These are phyloP conservation scores for Bubalus kerabau DNA, from an alignment of 2,113 vertebrate species.

Conservation along the genomic window DNA sequence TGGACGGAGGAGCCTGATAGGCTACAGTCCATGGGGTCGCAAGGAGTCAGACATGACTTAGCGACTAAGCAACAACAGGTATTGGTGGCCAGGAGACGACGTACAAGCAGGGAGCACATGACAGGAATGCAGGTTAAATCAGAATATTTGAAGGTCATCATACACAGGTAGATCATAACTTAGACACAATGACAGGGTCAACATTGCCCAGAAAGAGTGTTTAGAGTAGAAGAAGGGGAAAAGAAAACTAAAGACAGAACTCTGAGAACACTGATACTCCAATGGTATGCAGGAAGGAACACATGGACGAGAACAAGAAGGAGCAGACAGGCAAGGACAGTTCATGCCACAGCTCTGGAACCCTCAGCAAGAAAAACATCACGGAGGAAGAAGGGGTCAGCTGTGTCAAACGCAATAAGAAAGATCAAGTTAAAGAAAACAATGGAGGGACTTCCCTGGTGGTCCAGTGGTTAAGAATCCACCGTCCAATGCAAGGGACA, in stretches of 20 bases:
- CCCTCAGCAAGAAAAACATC: not conserved
- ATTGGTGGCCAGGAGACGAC: not conserved
- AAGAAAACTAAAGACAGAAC: not conserved
- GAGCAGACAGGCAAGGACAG: not conserved
- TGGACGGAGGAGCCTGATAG: not conserved
- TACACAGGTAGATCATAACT: not conserved
- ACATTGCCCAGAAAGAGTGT: not conserved
- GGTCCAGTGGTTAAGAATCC: not conserved
- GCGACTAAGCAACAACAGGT: not conserved
- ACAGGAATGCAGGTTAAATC: too few species aligned
- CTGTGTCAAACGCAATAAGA: not conserved
- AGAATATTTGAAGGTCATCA: not conserved
- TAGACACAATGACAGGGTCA: not conserved
- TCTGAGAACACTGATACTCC: not conserved
- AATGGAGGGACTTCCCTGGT: not conserved
- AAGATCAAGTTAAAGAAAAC: not conserved
- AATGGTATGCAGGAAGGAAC: not conserved
- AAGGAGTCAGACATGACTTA: not conserved
- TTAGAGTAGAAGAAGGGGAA: not conserved
- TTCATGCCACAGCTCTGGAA: not conserved
- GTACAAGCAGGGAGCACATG: fast-evolving
- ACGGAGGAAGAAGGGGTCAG: not conserved
- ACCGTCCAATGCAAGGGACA: not conserved
- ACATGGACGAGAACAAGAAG: not conserved
- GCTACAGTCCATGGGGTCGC: not conserved